A percentile compares a stretch with the other conserved stretches of the same genome.
Conservation (phyloP, 1,140 invertebrate genomes). For the Drosophila setifemur region DNA sequence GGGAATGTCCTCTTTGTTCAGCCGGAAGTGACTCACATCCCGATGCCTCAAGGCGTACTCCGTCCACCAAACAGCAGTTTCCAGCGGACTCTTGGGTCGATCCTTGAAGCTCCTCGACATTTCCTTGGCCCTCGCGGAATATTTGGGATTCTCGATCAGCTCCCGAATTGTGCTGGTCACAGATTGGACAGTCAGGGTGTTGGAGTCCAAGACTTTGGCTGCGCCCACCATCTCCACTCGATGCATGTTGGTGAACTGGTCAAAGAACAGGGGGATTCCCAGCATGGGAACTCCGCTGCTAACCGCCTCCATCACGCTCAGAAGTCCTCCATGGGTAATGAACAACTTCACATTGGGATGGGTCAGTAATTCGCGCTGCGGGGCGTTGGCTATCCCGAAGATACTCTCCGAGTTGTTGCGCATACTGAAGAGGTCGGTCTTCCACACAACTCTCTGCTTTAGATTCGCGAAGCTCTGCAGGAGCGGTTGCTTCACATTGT, state of each 20-base stretch:
- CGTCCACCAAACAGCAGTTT: constrained; percentile 85
- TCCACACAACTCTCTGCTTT: constrained; percentile 83
- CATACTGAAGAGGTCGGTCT: constrained; percentile 79
- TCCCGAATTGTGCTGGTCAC: constrained; percentile 16
- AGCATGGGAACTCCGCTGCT: constrained; percentile 36
- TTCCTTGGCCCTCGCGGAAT: constrained; percentile 29
- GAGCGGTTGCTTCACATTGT: constrained; percentile 76
- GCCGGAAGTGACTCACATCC: constrained; percentile 74
- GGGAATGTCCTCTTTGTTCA: constrained; percentile 52
- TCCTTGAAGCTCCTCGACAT: constrained; percentile 84
- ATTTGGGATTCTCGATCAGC: constrained; percentile 21
- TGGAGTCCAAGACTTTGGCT: constrained; percentile 56
- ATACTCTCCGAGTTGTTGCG: constrained; percentile 84
- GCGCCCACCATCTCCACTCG: constrained; percentile 83
- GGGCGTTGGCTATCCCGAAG: constrained; percentile 84
- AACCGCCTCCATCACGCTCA: constrained; percentile 41
- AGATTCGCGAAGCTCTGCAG: constrained; percentile 19
- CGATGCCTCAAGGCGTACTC: constrained; percentile 83
- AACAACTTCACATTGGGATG: constrained; percentile 50
- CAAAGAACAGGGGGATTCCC: constrained; percentile 42
- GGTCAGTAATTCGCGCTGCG: constrained; percentile 83
- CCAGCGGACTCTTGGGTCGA: constrained; percentile 83
- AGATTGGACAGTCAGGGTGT: neutral
- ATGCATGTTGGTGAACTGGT: constrained; percentile 44
- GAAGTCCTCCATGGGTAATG: constrained; percentile 46